Percentiles rank a stretch among this genome's conserved stretches.
These are phyloP conservation scores for Calosoma granatense DNA, from an alignment of 1,140 invertebrate genomes.

Conservation along the genomic window DNA sequence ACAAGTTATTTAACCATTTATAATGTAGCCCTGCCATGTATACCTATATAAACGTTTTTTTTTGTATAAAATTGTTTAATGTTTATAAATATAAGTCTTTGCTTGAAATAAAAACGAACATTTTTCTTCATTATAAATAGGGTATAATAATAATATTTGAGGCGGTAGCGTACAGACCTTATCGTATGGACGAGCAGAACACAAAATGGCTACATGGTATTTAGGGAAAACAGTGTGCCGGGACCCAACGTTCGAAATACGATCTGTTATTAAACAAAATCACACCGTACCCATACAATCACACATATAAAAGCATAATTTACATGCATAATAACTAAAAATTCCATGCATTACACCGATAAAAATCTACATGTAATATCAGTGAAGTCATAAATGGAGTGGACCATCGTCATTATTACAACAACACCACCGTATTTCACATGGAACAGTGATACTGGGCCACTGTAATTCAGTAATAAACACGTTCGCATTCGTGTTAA, in stretches of 20 bases:
- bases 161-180: too few relatives aligned
- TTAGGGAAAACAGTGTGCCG: constrained; percentile 15
- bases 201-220: too few relatives aligned
- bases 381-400: constrained; percentile 17
- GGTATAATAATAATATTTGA: too few relatives aligned
- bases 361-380: constrained; percentile 25
- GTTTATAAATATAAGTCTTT: too few relatives aligned
- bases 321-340: constrained; percentile 28
- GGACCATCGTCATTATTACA: background rate
- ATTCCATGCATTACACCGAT: constrained; percentile 25
- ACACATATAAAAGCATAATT: constrained; percentile 27
- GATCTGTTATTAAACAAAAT: constrained; percentile 29
- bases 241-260: constrained; percentile 20
- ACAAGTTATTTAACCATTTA: too few relatives aligned
- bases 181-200: too few relatives aligned
- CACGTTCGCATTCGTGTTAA: constrained; percentile 17
- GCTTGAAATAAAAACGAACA: too few relatives aligned
- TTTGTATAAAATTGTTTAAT: too few relatives aligned
- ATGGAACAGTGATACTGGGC: background rate
- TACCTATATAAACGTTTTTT: too few relatives aligned
- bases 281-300: constrained; percentile 21
- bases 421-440: background rate
- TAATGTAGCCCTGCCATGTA: too few relatives aligned
- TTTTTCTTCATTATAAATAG: too few relatives aligned
- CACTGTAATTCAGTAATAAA: constrained; percentile 17